Percentiles rank a stretch among this genome's conserved stretches.
These are phyloP conservation scores for Sinocyclocheilus anophthalmus DNA, from an alignment of 2,113 vertebrate species.

Conservation along the genomic window DNA sequence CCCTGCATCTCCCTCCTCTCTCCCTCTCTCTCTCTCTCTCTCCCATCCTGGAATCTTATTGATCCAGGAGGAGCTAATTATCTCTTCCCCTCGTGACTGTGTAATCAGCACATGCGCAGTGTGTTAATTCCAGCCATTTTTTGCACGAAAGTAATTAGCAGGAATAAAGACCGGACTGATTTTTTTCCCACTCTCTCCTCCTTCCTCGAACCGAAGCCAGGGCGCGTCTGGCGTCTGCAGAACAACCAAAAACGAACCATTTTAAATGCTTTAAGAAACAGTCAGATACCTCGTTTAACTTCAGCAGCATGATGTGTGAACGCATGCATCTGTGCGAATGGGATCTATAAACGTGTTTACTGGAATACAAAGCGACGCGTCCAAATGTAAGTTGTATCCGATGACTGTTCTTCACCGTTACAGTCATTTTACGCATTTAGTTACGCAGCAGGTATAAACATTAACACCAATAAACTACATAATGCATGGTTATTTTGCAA, in stretches of 20 bases:
- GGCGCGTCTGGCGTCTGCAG: too few relatives aligned
- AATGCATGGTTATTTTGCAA: not conserved
- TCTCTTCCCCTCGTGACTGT: slow-evolving; percentile 99
- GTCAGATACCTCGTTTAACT: slow-evolving; percentile 76
- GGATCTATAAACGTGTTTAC: slow-evolving; percentile 86
- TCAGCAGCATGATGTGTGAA: slow-evolving; percentile 81
- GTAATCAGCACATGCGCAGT: slow-evolving; percentile 99
- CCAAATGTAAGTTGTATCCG: slow-evolving; percentile 88
- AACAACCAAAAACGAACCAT: slow-evolving; percentile 81
- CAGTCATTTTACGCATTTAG: too few relatives aligned
- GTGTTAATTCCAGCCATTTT: slow-evolving; percentile 99
- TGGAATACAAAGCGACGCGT: slow-evolving; percentile 84
- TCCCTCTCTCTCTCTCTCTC: slow-evolving; percentile 79
- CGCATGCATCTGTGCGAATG: slow-evolving; percentile 86
- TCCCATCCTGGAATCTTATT: slow-evolving; percentile 97
- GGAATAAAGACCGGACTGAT: slow-evolving; percentile 99
- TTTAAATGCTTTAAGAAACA: slow-evolving; percentile 79
- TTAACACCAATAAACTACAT: not conserved
- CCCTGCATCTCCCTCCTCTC: slow-evolving; percentile 75
- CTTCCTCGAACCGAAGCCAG: too few relatives aligned
- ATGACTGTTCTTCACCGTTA: slow-evolving; percentile 35
- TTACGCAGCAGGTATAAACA: not conserved
- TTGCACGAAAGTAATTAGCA: slow-evolving; percentile 99
- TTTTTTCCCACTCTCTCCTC: slow-evolving; percentile 89
- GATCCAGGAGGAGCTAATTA: slow-evolving; percentile 99